Percentiles rank a stretch among this genome's conserved stretches.
These are phyloP conservation scores for Lithophane ornitopus DNA, from an alignment of 2,888 invertebrate genomes.

Conservation along the genomic window DNA sequence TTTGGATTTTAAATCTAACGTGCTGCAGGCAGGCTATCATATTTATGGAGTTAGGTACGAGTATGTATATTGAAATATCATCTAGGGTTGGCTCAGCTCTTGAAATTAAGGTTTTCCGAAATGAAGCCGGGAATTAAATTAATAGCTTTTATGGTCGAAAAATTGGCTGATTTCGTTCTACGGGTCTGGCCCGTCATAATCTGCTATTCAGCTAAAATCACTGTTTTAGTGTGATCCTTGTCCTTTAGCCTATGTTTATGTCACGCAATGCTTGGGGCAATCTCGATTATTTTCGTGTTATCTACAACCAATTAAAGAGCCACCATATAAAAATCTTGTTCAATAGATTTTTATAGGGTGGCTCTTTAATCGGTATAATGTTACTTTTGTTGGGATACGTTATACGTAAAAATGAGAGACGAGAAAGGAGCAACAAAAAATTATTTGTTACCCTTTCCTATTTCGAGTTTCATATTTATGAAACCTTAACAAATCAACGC, in stretches of 20 bases:
- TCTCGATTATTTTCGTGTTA: neutral
- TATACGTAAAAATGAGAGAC: neutral
- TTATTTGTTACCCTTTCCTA: neutral
- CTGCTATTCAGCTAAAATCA: neutral
- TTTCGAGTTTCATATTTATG: neutral
- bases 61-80: neutral
- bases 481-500: conserved; percentile 18
- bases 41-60: neutral
- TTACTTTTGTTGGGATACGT: neutral
- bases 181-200: neutral
- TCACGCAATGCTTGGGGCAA: neutral
- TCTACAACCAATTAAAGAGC: neutral
- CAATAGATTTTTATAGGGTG: too few relatives aligned
- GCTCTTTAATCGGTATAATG: too few relatives aligned
- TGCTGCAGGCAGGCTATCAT: neutral
- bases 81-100: neutral
- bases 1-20: conserved; percentile 28
- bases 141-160: neutral
- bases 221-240: neutral
- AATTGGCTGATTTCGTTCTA: neutral
- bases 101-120: neutral
- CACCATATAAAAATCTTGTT: too few relatives aligned
- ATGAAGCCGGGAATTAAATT: neutral
- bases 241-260: too few relatives aligned
- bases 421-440: neutral